Conservation (phyloP, 2,888 invertebrate genomes). For the Chymomyza caudatula region DNA sequence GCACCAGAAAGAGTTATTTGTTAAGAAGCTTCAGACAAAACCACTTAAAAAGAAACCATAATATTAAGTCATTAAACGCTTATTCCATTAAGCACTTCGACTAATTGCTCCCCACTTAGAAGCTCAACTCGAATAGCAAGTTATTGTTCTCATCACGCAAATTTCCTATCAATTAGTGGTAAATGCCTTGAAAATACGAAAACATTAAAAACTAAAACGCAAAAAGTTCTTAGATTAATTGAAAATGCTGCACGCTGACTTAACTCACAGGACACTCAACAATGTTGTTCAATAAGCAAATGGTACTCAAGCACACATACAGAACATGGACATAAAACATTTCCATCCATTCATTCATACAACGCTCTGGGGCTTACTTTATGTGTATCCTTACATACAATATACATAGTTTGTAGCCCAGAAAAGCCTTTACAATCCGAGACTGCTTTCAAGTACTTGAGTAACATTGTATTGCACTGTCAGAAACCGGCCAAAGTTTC, state of each 20-base stretch:
- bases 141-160: neutral
- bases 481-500: neutral
- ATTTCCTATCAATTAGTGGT: neutral
- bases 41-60: neutral
- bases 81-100: neutral
- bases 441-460: neutral
- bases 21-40: neutral
- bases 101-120: neutral
- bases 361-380: neutral
- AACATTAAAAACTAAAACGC: neutral
- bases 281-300: conserved; percentile 45
- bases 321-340: neutral
- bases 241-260: conserved; percentile 30
- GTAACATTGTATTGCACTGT: neutral
- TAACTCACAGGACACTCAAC: neutral
- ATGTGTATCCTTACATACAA: neutral
- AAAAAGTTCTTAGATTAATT: conserved; percentile 58
- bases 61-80: neutral
- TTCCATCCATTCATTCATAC: too few relatives aligned
- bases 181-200: neutral
- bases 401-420: neutral
- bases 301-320: conserved; percentile 12
- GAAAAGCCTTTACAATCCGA: neutral
- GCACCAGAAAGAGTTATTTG: neutral
- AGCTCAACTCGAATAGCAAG: neutral